These are phyloP conservation scores for Pangasius djambal DNA, from an alignment of 2,797 vertebrate genomes.

Conservation along the genomic window DNA sequence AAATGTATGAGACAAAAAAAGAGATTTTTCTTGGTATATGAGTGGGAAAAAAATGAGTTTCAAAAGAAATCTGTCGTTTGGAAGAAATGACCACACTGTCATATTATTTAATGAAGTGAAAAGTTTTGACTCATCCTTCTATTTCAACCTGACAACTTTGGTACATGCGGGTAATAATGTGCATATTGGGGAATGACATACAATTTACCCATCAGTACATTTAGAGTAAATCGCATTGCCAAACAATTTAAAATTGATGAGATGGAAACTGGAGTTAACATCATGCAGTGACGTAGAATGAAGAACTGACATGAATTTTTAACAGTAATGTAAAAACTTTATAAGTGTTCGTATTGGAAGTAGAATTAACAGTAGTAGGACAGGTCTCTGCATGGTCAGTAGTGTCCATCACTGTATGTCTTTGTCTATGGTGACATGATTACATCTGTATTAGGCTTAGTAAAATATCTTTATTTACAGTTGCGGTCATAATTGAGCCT, in stretches of 20 bases:
- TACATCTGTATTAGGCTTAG: background rate
- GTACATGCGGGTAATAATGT: slow-evolving; percentile 13
- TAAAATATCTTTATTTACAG: background rate
- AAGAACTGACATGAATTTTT: background rate
- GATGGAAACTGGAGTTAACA: slow-evolving; percentile 23
- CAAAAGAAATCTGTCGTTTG: background rate
- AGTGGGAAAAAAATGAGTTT: background rate
- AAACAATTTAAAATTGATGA: slow-evolving; percentile 30
- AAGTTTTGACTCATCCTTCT: slow-evolving; percentile 16
- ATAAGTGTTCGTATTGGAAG: background rate
- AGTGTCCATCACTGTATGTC: background rate
- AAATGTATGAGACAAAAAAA: background rate
- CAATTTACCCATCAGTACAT: slow-evolving; percentile 4
- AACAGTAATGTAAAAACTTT: background rate
- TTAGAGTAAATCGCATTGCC: slow-evolving; percentile 11
- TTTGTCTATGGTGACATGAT: background rate
- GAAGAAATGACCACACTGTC: background rate
- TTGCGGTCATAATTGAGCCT: too few species aligned
- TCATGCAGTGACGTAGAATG: slow-evolving; percentile 14
- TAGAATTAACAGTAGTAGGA: too few species aligned
- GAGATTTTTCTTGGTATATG: background rate
- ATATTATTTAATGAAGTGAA: slow-evolving; percentile 19
- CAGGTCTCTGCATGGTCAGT: background rate
- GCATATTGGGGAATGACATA: slow-evolving; percentile 17
- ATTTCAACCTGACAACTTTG: slow-evolving; percentile 8